Base-by-base conservation (phyloP, 2,888 invertebrate species). In the Epinotia demarniana region DNA sequence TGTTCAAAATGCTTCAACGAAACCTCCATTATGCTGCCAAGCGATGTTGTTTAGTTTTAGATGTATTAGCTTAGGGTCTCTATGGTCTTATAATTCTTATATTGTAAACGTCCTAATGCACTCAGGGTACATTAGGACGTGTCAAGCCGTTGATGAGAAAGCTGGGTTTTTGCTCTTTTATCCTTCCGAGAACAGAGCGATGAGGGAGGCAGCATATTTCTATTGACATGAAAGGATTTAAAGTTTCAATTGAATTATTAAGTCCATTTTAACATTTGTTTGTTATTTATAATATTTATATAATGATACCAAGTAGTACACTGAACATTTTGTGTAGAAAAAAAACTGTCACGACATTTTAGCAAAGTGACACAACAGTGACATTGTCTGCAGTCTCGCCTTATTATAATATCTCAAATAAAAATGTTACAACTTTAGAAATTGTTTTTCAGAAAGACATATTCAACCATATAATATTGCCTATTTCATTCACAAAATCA, bases 71-170 rank as follows among this genome's bases (percentile, higher is more conserved):
- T 39, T 68, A 58, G 46, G 23, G 58, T 12, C 9, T 23, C 9
- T 5, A 9, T 39, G 18, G 33, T 33, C 33, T 33, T 33, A 33
- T 33, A 33, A 0, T 33, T 6, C 8, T 8, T 8, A 33, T 0
- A 33, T 8, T 33, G n/a, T n/a, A n/a, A n/a, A n/a, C n/a, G n/a
- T n/a, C n/a, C n/a, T n/a, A n/a, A 33, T 4, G 33, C 6, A 33
- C 33, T 61, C 61, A 55, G 18, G 73, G 53, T 61, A 57, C 67
- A 73, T 57, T 62, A 68, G 23, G 62, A 53, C 74, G 64, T 70
- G 75, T 75, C 71, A 62, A 72, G 75, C 39, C 71, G 39, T 62
- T 72, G 61, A 75, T 72, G 75, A 68, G 73, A 72, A 75, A 75
- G 72, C 57, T 9, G 68, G 27, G 75, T 67, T 75, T 74, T 72